These are phyloP conservation scores for Imbricaverruca yamaguchii DNA, from an alignment of 2,888 invertebrate genomes.

Conservation along the genomic window DNA sequence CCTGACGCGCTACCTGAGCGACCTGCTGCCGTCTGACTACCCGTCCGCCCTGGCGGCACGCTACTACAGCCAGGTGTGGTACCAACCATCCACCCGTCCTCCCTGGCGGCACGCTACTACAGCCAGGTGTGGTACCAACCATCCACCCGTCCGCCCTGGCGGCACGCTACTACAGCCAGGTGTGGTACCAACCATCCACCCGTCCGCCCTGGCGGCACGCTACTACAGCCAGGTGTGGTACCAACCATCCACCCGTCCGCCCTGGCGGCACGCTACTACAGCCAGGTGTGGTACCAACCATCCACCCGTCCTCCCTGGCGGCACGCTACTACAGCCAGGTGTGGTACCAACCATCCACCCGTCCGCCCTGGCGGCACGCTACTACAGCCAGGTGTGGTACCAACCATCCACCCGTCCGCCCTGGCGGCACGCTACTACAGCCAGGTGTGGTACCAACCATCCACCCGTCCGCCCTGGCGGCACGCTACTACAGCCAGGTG, in stretches of 20 bases:
- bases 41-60: constrained; percentile 59
- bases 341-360: no score
- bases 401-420: no score
- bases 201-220: neutral
- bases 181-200: neutral
- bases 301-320: constrained; percentile 55
- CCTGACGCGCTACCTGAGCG: constrained; percentile 73
- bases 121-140: no score
- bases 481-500: neutral
- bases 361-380: no score
- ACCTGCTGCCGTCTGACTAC: constrained; percentile 61
- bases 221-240: neutral
- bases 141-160: no score
- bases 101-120: no score
- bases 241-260: neutral
- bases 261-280: no score
- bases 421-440: neutral
- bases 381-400: no score
- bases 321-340: constrained; percentile 40
- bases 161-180: neutral
- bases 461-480: neutral
- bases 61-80: neutral
- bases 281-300: no score
- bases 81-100: no score
- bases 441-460: neutral